Evolutionary conservation across 2,888 invertebrate genomes (phyloP), one percentile per base, ranked within the genome.

Genomic region (Ctena decussata): DNA sequence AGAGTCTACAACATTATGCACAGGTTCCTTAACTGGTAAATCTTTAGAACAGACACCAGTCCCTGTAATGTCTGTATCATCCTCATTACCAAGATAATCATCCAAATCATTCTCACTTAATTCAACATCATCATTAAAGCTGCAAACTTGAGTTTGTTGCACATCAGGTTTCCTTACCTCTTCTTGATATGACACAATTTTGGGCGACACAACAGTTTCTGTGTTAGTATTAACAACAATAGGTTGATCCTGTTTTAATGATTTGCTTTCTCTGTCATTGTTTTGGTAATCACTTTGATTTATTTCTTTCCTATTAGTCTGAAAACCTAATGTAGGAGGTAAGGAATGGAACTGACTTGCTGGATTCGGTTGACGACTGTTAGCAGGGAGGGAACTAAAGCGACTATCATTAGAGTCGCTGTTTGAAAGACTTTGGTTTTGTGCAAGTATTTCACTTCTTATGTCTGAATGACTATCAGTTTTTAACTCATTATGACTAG

Each of bases 71-170:
- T 57, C 57, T 57, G 24, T 57, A 27, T 53, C 21, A 24, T 86
- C 80, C 0, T 85, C 74, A 60, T 90, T 84, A 72, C 77, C 84
- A 6, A 93, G 84, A 78, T 93, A 94, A 53, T 87, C 87, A 75
- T 91, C 89, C n/a, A 93, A 57, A 71, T 91, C 91, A 35, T 82
- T 77, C 24, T 91, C 91, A 80, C 91, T 88, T 24, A 92, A 41
- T 49, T 91, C 84, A 53, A 76, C 76, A 69, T 90, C 86, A 24
- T 83, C 86, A 27, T 75, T 69, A 46, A 81, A 84, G 80, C 76
- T 35, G 35, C 65, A 65, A 35, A 65, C 35, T n/a, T 65, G 32
- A 35, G 35, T 15, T n/a, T 65, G 18, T 5, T 65, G 65, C 11
- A 65, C 15, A n/a, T 30, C 65, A 65, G 35, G 18, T 35, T 65